phyloP scores from a whole-genome alignment of 1,140 invertebrate species.

The Doryteuthis pealeii region DNA sequence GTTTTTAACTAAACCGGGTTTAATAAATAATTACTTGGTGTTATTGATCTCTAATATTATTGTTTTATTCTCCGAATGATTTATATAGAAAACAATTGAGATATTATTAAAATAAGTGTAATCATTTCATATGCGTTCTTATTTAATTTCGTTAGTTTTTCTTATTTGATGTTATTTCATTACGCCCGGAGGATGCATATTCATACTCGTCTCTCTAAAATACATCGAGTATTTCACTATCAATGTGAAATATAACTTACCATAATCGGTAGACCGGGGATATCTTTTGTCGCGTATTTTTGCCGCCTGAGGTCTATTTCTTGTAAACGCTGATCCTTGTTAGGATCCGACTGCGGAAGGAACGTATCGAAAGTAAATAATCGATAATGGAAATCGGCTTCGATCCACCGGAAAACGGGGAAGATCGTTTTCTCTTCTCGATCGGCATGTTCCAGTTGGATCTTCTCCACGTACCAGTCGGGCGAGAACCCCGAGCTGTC shows the following conservation, averaged over 20 bases:
- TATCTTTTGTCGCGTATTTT: constrained; percentile 31
- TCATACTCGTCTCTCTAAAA: constrained; percentile 1
- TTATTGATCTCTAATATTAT: too few relatives aligned
- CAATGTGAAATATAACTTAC: constrained; percentile 10
- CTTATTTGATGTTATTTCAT: too few relatives aligned
- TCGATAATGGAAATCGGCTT: constrained; percentile 36
- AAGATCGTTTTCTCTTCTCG: constrained; percentile 19
- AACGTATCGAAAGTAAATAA: constrained; percentile 49
- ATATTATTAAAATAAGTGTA: too few relatives aligned
- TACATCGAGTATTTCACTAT: neutral
- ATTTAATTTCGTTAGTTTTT: too few relatives aligned
- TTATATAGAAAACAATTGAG: too few relatives aligned
- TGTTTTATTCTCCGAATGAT: too few relatives aligned
- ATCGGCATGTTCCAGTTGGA: constrained; percentile 26
- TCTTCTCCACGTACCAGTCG: constrained; percentile 40
- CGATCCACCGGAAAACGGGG: constrained; percentile 46
- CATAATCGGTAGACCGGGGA: constrained; percentile 14
- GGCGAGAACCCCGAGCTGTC: constrained; percentile 29
- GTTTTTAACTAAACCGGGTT: too few relatives aligned
- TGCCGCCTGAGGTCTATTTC: constrained; percentile 46
- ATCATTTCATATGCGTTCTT: too few relatives aligned
- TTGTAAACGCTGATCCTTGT: constrained; percentile 33
- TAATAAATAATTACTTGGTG: too few relatives aligned
- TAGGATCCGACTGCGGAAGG: constrained; percentile 50
- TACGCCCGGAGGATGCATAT: too few relatives aligned